Evolutionary conservation across 2,797 vertebrate genomes (phyloP), one percentile per base, ranked within the genome.

Genomic region (Cottoperca gobio): DNA sequence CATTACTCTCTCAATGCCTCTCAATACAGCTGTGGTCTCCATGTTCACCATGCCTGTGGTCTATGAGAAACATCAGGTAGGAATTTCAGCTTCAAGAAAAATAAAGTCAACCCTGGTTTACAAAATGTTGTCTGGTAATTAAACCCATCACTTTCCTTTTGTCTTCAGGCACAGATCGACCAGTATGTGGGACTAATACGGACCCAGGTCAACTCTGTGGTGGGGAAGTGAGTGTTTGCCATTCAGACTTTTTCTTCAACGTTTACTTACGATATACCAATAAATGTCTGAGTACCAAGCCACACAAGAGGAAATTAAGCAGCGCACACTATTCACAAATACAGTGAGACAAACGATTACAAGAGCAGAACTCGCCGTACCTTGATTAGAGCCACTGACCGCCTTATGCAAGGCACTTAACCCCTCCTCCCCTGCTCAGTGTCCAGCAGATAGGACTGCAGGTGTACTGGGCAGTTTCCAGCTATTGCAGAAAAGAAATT

Each of bases 31-130:
- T 87, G 97, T 99, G 93, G 96, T 99, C 81, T 98, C 97, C 76
- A 97, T 99, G 97, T 99, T 99, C 95, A 97, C 96, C 83, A 95
- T 99, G 92, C 98, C 98, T 0, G 96, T 98, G 88, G 97, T 99
- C 91, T 99, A 99, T 66, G 97, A 99, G 93, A 99, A 98, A 91
- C 97, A 99, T 89, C 97, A 99, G 97, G 98, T 99, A 95, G 70
- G 93, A 68, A 55, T 57, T 12, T 10, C 3, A 66, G 6, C 13
- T 16, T 53, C 26, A 59, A 4, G 1, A 5, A 37, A 24, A 37
- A 14, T 58, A 1, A 40, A 65, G 9, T 67, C 4, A 40, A 67
- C 3, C 6, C 19, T 13, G 8, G 17, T 61, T 26, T 33, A n/a
- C 3, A 23, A 35, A 57, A 54, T 10, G 11, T 10, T 39, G 17